A percentile compares a stretch with the other conserved stretches of the same genome.
Evolutionary conservation across 2,113 vertebrate genomes (phyloP).

Genomic region (Poecilia latipinna): DNA sequence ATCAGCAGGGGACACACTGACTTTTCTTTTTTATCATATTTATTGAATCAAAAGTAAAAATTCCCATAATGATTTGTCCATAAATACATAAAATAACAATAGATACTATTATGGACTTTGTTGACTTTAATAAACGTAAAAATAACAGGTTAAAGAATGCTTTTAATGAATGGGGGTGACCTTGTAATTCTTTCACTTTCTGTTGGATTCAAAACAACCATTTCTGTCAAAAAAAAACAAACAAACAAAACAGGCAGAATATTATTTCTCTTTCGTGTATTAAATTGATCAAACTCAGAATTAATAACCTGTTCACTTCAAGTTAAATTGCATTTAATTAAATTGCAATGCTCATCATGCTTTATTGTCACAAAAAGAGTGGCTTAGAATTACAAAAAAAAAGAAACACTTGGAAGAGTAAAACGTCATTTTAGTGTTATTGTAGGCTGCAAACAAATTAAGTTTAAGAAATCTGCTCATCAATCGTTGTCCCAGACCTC

Average conservation of each 20-base stretch:
- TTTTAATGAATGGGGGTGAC: neutral
- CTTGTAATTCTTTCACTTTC: neutral
- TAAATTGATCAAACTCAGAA: neutral
- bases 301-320: neutral
- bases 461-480: neutral
- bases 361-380: neutral
- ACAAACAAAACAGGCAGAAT: neutral
- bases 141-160: neutral
- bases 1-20: no score
- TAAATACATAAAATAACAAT: no score
- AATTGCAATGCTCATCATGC: neutral
- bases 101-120: no score
- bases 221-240: neutral
- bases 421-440: neutral
- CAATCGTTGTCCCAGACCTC: neutral
- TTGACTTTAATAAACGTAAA: no score
- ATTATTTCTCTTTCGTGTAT: neutral
- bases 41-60: no score
- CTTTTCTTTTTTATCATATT: no score
- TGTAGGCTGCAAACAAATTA: neutral
- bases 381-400: neutral
- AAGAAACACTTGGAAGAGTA: neutral
- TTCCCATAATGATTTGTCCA: no score
- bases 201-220: neutral
- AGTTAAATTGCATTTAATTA: neutral